Evolutionary conservation across 2,797 vertebrate genomes (phyloP).

Genomic region (Premnoplex brunnescens): DNA sequence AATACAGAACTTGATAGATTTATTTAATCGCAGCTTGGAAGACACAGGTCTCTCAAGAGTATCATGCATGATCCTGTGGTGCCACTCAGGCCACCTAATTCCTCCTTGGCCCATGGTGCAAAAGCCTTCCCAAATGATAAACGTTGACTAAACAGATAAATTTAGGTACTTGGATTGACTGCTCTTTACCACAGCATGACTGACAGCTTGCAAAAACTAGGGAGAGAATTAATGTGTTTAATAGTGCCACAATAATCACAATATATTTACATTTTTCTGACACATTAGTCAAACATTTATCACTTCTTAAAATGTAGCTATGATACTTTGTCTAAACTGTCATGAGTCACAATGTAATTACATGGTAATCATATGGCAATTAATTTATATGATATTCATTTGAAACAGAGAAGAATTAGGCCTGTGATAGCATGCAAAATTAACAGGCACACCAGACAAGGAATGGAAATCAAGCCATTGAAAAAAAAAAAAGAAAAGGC

Average conservation of each 20-base stretch:
- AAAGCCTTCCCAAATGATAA: background rate
- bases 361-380: conserved; percentile 78
- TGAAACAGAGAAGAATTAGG: conserved; percentile 70
- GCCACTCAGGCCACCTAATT: background rate
- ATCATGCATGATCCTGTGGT: background rate
- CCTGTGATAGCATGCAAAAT: conserved; percentile 45
- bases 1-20: background rate
- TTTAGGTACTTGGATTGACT: background rate
- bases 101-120: background rate
- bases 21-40: conserved; percentile 49
- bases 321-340: conserved; percentile 73
- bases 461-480: conserved; percentile 59
- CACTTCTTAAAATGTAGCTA: conserved; percentile 72
- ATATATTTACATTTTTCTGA: conserved; percentile 76
- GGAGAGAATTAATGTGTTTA: conserved; percentile 33
- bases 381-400: conserved; percentile 77
- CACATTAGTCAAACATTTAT: conserved; percentile 77
- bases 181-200: background rate
- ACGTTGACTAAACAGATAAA: background rate
- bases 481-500: background rate
- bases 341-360: conserved; percentile 77
- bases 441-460: conserved; percentile 41
- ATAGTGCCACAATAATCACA: conserved; percentile 62
- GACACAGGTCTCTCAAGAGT: conserved; percentile 12
- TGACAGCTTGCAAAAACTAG: conserved; percentile 39